These are phyloP conservation scores for Axea sp. DNA, from an alignment of 2,888 invertebrate species.

Conservation along the genomic window DNA sequence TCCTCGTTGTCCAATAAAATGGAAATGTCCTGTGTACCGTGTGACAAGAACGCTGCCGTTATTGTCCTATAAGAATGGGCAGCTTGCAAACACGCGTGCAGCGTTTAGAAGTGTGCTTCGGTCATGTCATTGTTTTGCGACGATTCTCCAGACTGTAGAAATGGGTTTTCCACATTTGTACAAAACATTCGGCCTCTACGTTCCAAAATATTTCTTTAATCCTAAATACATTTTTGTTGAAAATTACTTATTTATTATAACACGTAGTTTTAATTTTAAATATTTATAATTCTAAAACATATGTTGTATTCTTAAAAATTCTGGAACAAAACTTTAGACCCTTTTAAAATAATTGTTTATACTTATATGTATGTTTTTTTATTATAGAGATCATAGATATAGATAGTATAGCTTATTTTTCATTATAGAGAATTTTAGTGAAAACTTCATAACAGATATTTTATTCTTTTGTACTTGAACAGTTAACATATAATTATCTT, in stretches of 20 bases:
- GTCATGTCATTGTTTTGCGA: constrained; percentile 46
- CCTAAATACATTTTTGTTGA: constrained; percentile 37
- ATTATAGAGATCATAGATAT: no score
- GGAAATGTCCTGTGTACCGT: constrained; percentile 73
- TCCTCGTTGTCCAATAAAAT: constrained; percentile 76
- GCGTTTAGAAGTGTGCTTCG: constrained; percentile 44
- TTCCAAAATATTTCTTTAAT: constrained; percentile 41
- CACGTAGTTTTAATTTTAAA: constrained; percentile 20
- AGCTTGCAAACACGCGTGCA: constrained; percentile 54
- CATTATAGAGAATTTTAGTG: no score
- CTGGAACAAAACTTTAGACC: no score
- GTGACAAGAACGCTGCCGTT: constrained; percentile 69
- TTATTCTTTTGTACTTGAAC: no score
- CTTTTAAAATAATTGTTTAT: no score
- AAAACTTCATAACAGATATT: no score
- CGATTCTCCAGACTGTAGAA: constrained; percentile 16
- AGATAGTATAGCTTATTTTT: no score
- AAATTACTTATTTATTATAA: constrained; percentile 21
- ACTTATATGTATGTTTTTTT: no score
- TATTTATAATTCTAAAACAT: no score
- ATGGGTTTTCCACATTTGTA: constrained; percentile 11
- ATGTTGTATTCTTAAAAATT: no score
- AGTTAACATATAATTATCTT: no score
- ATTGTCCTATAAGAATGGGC: constrained; percentile 67
- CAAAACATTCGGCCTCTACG: constrained; percentile 7